Evolutionary conservation across 2,113 vertebrate genomes (phyloP), one percentile per base, ranked within the genome.

Genomic region (Chrysochloris asiatica): DNA sequence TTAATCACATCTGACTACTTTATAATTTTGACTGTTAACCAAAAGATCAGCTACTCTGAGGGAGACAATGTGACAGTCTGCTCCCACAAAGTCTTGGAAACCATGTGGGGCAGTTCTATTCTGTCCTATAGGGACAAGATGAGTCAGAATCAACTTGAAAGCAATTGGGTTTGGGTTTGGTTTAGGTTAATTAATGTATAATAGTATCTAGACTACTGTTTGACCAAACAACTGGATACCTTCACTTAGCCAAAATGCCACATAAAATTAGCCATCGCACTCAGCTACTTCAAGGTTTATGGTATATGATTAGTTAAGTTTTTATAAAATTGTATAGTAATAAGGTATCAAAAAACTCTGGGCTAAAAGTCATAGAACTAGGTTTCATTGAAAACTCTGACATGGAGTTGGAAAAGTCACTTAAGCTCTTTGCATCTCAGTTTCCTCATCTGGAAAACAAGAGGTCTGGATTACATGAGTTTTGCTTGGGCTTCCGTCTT

Each of bases 271-370:
- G 17, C 63, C 17, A 67, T 36, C 33, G 36, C 50, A 95, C 82
- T 88, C 48, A 71, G 69, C 59, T 91, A 50, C 48, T 87, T 94
- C 45, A 92, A 90, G 56, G 50, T 82, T 50, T 47, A 90, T 79
- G 50, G 30, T 79, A 90, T 72, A 85, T 63, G 65, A 59, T 89
- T 90, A 88, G 50, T 63, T 86, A 88, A 36, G n/a, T 65, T 92
- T 81, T 91, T 89, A 47, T 82, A 90, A 69, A 96, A 90, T 94
- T 26, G 59, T 71, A 80, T 92, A 83, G 77, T 83, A 76, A 90
- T 73, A n/a, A n/a, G n/a, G n/a, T n/a, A n/a, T n/a, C n/a, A n/a
- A n/a, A n/a, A n/a, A n/a, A n/a, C n/a, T n/a, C n/a, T n/a, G 43
- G 26, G 75, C 76, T 94, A 86, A 91, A 86, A 87, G 85, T 17